These are phyloP conservation scores for Semnornis frantzii DNA, from an alignment of 2,113 vertebrate species.

Conservation along the genomic window DNA sequence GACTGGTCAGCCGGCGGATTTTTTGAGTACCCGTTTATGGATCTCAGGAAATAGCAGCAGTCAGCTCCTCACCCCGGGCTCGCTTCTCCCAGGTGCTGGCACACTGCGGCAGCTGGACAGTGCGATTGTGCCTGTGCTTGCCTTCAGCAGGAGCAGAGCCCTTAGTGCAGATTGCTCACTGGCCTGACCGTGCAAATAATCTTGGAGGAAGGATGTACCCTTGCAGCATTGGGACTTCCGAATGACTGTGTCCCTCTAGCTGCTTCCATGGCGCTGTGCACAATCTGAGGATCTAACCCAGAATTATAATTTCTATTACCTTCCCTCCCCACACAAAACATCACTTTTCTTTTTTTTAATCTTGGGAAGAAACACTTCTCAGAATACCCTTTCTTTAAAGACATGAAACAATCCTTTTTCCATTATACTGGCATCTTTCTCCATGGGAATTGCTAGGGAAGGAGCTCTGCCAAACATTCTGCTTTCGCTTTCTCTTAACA, in stretches of 20 bases:
- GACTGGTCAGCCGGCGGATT: rapidly evolving
- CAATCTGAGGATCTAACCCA: background rate
- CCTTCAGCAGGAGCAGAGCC: rapidly evolving
- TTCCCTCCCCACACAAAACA: background rate
- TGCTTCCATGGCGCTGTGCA: background rate
- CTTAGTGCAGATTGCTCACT: background rate
- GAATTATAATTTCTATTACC: background rate
- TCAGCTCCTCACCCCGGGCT: background rate
- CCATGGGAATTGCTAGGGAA: background rate
- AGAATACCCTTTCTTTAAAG: background rate
- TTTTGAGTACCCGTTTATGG: background rate
- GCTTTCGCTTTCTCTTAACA: conserved; percentile 7
- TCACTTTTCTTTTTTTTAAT: background rate
- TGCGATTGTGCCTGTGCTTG: background rate
- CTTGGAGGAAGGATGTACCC: background rate
- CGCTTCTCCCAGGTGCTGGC: background rate
- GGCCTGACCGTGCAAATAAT: background rate
- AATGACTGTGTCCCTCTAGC: background rate
- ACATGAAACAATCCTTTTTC: background rate
- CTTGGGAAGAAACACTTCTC: background rate
- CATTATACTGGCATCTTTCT: background rate
- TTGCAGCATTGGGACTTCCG: background rate
- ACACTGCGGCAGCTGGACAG: background rate
- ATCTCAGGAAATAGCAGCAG: background rate
- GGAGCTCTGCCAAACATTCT: background rate